These are phyloP conservation scores for Trichechus manatus DNA, from an alignment of 2,113 vertebrate species.

Conservation along the genomic window DNA sequence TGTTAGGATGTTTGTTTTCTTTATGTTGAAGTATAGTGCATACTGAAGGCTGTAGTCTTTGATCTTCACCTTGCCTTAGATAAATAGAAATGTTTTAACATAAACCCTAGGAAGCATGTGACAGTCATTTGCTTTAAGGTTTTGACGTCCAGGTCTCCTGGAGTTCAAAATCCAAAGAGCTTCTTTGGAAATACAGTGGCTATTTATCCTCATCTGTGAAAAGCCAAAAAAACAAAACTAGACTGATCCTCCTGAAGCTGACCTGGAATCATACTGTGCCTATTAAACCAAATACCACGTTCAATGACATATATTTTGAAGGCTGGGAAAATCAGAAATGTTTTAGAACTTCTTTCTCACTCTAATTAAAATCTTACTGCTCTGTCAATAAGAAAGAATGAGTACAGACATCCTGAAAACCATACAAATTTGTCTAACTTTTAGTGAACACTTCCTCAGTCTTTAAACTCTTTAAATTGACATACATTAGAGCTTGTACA, in stretches of 20 bases:
- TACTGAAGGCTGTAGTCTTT: no score
- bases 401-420: slow-evolving; percentile 27
- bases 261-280: neutral
- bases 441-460: neutral
- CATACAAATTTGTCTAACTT: slow-evolving; percentile 21
- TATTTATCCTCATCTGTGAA: neutral
- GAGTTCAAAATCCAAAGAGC: neutral
- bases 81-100: neutral
- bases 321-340: slow-evolving; percentile 46
- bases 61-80: no score
- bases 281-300: slow-evolving; percentile 1
- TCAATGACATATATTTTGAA: slow-evolving; percentile 42
- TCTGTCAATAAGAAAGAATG: slow-evolving; percentile 55
- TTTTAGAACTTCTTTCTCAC: slow-evolving; percentile 53
- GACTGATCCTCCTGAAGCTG: neutral
- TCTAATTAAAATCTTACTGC: slow-evolving; percentile 49
- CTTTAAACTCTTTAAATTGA: neutral
- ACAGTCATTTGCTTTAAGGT: neutral
- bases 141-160: neutral
- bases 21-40: no score
- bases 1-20: no score
- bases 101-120: slow-evolving; percentile 21
- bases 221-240: neutral
- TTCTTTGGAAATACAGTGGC: slow-evolving; percentile 16
- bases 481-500: neutral